Percentiles rank a stretch among this genome's conserved stretches.
These are phyloP conservation scores for Mus spicilegus DNA, from an alignment of 2,113 vertebrate species.

Conservation along the genomic window DNA sequence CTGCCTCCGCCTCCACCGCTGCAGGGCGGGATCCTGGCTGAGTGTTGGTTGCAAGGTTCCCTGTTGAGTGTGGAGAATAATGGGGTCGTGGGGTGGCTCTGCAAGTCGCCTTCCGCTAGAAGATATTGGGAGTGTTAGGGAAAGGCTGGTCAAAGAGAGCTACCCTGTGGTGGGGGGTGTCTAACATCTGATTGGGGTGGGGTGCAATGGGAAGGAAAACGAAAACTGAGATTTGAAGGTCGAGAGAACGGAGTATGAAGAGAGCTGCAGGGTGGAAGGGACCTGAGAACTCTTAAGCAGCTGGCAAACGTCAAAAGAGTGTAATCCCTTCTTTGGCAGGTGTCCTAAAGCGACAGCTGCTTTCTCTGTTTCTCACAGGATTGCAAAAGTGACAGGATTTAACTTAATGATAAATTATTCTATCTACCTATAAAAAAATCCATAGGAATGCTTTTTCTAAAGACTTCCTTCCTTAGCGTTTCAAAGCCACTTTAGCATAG, in stretches of 20 bases:
- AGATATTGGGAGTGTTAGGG: neutral
- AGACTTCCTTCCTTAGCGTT: neutral
- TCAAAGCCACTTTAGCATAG: neutral
- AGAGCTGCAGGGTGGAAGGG: neutral
- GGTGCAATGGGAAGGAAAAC: neutral
- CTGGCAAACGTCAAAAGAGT: neutral
- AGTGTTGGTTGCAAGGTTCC: neutral
- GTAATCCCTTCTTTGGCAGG: neutral
- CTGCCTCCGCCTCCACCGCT: neutral
- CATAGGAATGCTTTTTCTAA: neutral
- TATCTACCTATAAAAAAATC: constrained; percentile 20
- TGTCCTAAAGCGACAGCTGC: neutral
- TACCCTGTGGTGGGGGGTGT: neutral
- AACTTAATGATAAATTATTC: neutral
- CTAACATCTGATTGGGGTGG: neutral
- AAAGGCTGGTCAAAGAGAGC: neutral
- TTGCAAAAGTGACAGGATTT: constrained; percentile 23
- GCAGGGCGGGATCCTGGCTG: neutral
- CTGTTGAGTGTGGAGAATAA: neutral
- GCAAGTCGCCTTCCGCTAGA: neutral
- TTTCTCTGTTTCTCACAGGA: constrained; percentile 44
- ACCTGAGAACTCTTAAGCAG: neutral
- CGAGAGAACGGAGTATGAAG: constrained; percentile 7
- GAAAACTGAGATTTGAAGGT: constrained; percentile 60
- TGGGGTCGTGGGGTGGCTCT: neutral